Conservation (phyloP, 2,888 invertebrate genomes). For the Cheilosia urbana region DNA sequence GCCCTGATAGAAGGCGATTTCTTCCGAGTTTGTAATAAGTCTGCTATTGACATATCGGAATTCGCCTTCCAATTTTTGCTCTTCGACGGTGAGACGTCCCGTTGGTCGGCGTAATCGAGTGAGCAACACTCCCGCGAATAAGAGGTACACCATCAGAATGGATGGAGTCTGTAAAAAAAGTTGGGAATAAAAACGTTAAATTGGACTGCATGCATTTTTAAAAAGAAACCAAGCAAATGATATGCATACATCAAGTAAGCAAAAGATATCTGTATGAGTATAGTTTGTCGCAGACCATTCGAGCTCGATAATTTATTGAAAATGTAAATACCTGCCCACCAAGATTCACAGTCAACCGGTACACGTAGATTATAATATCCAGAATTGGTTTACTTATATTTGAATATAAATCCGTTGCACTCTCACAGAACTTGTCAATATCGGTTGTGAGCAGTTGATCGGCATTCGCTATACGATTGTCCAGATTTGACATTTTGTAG, state of each 20-base stretch:
- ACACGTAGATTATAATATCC: slow-evolving; percentile 97
- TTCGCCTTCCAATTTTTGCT: slow-evolving; percentile 99
- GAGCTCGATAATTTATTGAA: neutral
- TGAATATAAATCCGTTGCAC: slow-evolving; percentile 97
- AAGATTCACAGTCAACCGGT: slow-evolving; percentile 93
- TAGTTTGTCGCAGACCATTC: too few species aligned
- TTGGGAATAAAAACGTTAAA: neutral
- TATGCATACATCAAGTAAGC: too few species aligned
- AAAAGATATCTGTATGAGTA: too few species aligned
- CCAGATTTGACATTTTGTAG: slow-evolving; percentile 97
- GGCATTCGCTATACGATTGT: slow-evolving; percentile 97
- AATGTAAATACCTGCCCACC: slow-evolving; percentile 88
- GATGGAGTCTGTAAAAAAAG: slow-evolving; percentile 89
- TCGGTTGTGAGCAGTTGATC: slow-evolving; percentile 98
- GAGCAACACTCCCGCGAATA: slow-evolving; percentile 93
- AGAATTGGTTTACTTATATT: slow-evolving; percentile 97
- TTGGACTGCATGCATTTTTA: neutral
- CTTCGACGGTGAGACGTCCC: slow-evolving; percentile 93
- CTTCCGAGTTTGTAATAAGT: slow-evolving; percentile 98
- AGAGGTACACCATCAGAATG: slow-evolving; percentile 93
- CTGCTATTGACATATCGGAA: slow-evolving; percentile 98
- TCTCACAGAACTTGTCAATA: slow-evolving; percentile 98
- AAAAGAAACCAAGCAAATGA: neutral
- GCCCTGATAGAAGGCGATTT: slow-evolving; percentile 90
- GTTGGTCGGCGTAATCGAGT: slow-evolving; percentile 95